Percentiles rank a stretch among this genome's conserved stretches.
These are phyloP conservation scores for Ophioninae sp. DNA, from an alignment of 2,888 invertebrate species.

Conservation along the genomic window DNA sequence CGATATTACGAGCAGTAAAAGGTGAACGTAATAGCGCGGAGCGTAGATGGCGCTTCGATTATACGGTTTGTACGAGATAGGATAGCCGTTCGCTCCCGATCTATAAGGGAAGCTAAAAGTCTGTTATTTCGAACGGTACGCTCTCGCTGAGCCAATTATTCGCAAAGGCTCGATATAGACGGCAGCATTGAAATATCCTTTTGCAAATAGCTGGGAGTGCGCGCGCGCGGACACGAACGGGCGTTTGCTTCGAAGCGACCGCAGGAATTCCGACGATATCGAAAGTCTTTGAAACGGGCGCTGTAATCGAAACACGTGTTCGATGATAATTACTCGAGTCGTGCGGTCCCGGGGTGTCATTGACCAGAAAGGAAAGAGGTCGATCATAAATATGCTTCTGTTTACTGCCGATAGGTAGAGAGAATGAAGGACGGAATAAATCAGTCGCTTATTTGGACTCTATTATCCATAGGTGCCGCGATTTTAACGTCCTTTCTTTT, in stretches of 20 bases:
- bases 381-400: slow-evolving; percentile 2
- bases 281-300: slow-evolving; percentile 35
- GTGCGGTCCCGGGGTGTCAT: slow-evolving; percentile 19
- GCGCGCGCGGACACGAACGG: background rate
- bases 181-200: slow-evolving; percentile 30
- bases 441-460: slow-evolving; percentile 1
- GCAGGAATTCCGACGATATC: slow-evolving; percentile 6
- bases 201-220: background rate
- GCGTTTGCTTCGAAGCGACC: background rate
- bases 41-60: slow-evolving; percentile 22
- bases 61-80: background rate
- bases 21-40: slow-evolving; percentile 33
- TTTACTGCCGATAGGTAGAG: background rate
- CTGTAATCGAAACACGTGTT: background rate
- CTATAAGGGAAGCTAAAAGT: slow-evolving; percentile 40
- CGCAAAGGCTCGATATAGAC: slow-evolving; percentile 41
- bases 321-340: slow-evolving; percentile 27
- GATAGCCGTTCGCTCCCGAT: slow-evolving; percentile 31
- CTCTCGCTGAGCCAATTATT: slow-evolving; percentile 51
- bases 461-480: background rate
- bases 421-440: background rate
- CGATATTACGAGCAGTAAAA: slow-evolving; percentile 58
- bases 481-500: background rate
- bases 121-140: slow-evolving; percentile 36
- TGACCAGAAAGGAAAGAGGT: slow-evolving; percentile 1